Evolutionary conservation across 2,888 invertebrate species (phyloP).

Genomic region (Apeira syringaria): DNA sequence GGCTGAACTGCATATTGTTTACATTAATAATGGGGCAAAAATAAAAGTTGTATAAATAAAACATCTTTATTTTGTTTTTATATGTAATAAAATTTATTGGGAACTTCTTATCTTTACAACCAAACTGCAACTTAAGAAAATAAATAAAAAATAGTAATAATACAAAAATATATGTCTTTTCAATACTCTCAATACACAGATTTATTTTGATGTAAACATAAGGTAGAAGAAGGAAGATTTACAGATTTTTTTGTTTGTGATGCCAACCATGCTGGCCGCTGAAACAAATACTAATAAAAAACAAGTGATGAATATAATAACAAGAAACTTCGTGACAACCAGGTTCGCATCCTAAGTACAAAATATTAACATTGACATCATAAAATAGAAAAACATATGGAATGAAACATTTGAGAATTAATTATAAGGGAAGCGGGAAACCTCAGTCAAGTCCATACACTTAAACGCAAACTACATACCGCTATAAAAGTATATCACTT

Average conservation of each 20-base stretch:
- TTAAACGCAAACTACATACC: slow-evolving; percentile 33
- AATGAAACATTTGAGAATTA: slow-evolving; percentile 49
- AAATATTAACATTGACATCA: slow-evolving; percentile 66
- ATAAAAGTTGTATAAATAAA: slow-evolving; percentile 35
- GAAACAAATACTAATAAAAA: slow-evolving; percentile 35
- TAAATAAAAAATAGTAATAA: slow-evolving; percentile 57
- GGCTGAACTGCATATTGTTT: too few species aligned
- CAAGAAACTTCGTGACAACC: neutral
- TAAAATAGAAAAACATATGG: slow-evolving; percentile 52
- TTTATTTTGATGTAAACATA: slow-evolving; percentile 5
- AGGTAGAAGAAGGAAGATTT: slow-evolving; percentile 27
- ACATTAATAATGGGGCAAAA: too few species aligned
- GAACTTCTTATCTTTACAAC: slow-evolving; percentile 53
- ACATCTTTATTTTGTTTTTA: slow-evolving; percentile 38
- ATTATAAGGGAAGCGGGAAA: slow-evolving; percentile 30
- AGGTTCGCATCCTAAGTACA: slow-evolving; percentile 62
- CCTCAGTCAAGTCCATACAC: slow-evolving; percentile 47
- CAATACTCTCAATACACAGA: slow-evolving; percentile 42
- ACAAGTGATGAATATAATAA: slow-evolving; percentile 24
- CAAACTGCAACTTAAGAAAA: slow-evolving; percentile 52
- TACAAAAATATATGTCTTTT: slow-evolving; percentile 76
- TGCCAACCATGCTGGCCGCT: slow-evolving; percentile 14
- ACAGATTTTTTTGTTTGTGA: slow-evolving; percentile 31
- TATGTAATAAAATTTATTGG: slow-evolving; percentile 69
- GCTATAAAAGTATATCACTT: slow-evolving; percentile 17